phyloP scores from a whole-genome alignment of 2,113 vertebrate species.

The Oplegnathus fasciatus region DNA sequence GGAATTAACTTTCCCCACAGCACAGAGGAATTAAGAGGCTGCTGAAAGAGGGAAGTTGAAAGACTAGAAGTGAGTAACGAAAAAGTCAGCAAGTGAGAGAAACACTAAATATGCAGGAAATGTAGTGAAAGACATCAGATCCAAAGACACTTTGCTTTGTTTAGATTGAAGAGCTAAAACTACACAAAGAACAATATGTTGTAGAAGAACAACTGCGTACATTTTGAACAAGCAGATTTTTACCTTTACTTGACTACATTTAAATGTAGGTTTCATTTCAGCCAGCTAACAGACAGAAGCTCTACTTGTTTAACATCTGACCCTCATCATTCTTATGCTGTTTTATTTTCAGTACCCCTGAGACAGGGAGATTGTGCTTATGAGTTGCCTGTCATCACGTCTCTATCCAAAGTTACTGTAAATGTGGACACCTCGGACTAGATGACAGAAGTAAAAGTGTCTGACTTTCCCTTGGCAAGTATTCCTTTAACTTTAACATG shows the following conservation, averaged over 20 bases:
- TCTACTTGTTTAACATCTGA: neutral
- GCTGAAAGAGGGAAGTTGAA: conserved; percentile 33
- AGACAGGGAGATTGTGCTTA: neutral
- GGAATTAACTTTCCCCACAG: conserved; percentile 38
- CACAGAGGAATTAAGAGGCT: conserved; percentile 34
- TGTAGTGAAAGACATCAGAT: neutral
- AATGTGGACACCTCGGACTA: conserved; percentile 12
- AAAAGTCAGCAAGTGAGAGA: neutral
- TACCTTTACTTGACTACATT: neutral
- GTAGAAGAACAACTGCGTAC: too few relatives aligned
- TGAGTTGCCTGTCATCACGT: conserved; percentile 18
- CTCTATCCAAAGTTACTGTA: conserved; percentile 1
- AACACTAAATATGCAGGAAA: neutral
- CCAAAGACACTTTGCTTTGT: neutral
- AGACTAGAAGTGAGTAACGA: neutral
- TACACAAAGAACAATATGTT: neutral
- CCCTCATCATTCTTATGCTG: neutral
- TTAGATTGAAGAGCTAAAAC: neutral
- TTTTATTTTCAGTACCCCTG: neutral
- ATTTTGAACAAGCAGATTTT: neutral
- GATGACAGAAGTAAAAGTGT: neutral
- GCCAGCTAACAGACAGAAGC: neutral
- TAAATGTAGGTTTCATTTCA: neutral
- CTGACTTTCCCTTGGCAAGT: neutral
- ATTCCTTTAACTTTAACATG: conserved; percentile 6